Base-by-base conservation (phyloP, 2,113 vertebrate genomes). In the Cardinalis cardinalis region DNA sequence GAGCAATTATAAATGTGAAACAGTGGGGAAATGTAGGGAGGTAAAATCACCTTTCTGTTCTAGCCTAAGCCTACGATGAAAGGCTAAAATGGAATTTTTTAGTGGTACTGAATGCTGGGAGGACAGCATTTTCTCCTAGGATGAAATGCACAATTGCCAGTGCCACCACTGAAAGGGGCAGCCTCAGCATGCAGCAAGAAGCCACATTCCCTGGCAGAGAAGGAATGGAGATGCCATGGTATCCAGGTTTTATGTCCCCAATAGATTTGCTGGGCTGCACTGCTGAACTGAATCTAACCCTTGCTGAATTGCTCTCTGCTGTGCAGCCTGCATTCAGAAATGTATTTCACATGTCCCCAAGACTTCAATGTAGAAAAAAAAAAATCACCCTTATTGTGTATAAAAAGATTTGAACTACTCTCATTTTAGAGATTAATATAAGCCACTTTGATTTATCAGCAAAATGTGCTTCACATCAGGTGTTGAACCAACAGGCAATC, bases 381-480 rank as follows among this genome's bases (percentile, higher is more conserved):
- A 84, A 74, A 55, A 53, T 12, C 25, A 19, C 48, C 18, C 38
- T 87, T 80, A 59, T n/a, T 76, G 59, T 71, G 52, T 77, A 83
- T 56, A 80, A 59, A 88, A 70, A 81, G 48, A 59, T 43, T 88
- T 49, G 44, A 91, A 49, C 31, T 49, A 32, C 53, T 75, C 60
- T 84, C 43, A 46, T 87, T 88, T 88, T 78, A 48, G 85, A 91
- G 83, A 94, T 92, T 90, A 84, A 95, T 78, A 26, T 41, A 58
- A 64, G 51, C 0, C 0, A 31, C 40, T 81, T 90, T 91, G 76
- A 95, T 95, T 88, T 90, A 94, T 81, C 76, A 87, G 41, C 60
- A 64, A 74, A 89, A 80, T 21, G 48, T 49, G 40, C 52, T 49
- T 95, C 41, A 20, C n/a, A 41, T 88, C 52, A 49, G 44, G 51